Evolutionary conservation across 2,797 vertebrate species (phyloP).

Genomic region (Phrynocephalus vlangalii): DNA sequence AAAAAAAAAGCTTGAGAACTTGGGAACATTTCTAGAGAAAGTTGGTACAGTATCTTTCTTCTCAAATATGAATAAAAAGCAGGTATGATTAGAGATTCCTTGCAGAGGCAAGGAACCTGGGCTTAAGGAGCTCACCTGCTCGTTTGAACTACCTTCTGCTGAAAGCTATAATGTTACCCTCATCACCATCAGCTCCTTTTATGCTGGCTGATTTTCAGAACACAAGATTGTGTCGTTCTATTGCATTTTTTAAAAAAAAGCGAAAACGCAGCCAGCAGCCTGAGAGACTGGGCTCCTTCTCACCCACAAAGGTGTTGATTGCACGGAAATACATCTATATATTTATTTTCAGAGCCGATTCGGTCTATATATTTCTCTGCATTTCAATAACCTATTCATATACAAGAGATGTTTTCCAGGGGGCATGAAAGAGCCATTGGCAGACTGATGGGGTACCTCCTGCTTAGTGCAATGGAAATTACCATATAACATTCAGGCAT

Average conservation of each 20-base stretch:
- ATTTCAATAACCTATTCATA: slow-evolving; percentile 6
- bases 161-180: slow-evolving; percentile 51
- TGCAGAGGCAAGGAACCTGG: neutral
- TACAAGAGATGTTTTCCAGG: slow-evolving; percentile 11
- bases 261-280: slow-evolving; percentile 33
- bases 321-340: slow-evolving; percentile 41
- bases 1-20: too few species aligned
- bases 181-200: slow-evolving; percentile 1
- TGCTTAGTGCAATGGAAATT: slow-evolving; percentile 21
- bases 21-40: neutral
- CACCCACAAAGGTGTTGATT: slow-evolving; percentile 31
- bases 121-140: slow-evolving; percentile 41
- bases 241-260: neutral
- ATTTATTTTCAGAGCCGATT: neutral
- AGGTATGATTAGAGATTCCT: too few species aligned
- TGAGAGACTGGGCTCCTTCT: slow-evolving; percentile 9
- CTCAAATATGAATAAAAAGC: neutral
- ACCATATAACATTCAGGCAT: slow-evolving; percentile 5
- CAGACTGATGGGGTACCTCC: slow-evolving; percentile 28
- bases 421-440: neutral
- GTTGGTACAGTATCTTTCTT: neutral
- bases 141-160: slow-evolving; percentile 5
- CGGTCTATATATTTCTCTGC: neutral
- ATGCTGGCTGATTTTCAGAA: slow-evolving; percentile 42
- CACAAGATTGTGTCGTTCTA: slow-evolving; percentile 17